Percentiles rank a stretch among this genome's conserved stretches.
phyloP scores from a whole-genome alignment of 2,113 vertebrate genomes.

The Scortum barcoo region DNA sequence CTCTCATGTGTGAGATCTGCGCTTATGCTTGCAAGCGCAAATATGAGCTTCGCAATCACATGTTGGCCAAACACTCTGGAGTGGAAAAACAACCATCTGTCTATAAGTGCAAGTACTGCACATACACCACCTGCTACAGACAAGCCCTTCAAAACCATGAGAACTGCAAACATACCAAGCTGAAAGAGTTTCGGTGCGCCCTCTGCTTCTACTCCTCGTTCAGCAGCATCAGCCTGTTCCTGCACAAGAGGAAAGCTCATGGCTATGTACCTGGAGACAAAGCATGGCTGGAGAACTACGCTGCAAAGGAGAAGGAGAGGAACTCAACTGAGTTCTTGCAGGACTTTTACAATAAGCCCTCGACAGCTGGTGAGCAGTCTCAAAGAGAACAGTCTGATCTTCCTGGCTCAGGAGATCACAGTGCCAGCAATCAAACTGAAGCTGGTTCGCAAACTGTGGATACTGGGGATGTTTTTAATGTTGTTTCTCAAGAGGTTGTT shows the following conservation, averaged over 20 bases:
- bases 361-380: conserved; percentile 3
- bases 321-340: conserved; percentile 64
- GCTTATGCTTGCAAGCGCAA: conserved; percentile 96
- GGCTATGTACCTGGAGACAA: conserved; percentile 94
- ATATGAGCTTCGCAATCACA: conserved; percentile 94
- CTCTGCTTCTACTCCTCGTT: conserved; percentile 93
- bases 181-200: conserved; percentile 91
- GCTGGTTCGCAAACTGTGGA: conserved; percentile 10
- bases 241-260: conserved; percentile 95
- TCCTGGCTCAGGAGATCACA: background rate
- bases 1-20: conserved; percentile 95
- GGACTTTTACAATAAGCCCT: conserved; percentile 66
- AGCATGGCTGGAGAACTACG: conserved; percentile 89
- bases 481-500: conserved; percentile 44
- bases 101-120: conserved; percentile 93
- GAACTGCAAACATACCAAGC: conserved; percentile 96
- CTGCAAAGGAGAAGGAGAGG: conserved; percentile 88
- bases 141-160: conserved; percentile 95
- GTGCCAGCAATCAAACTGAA: background rate
- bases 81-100: conserved; percentile 79
- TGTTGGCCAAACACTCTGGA: conserved; percentile 89
- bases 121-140: conserved; percentile 92
- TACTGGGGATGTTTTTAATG: conserved; percentile 19
- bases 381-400: background rate
- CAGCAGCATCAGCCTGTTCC: conserved; percentile 95